Percentiles rank a stretch among this genome's conserved stretches.
Evolutionary conservation across 2,113 vertebrate species (phyloP).

Genomic region (Hassar affinis): DNA sequence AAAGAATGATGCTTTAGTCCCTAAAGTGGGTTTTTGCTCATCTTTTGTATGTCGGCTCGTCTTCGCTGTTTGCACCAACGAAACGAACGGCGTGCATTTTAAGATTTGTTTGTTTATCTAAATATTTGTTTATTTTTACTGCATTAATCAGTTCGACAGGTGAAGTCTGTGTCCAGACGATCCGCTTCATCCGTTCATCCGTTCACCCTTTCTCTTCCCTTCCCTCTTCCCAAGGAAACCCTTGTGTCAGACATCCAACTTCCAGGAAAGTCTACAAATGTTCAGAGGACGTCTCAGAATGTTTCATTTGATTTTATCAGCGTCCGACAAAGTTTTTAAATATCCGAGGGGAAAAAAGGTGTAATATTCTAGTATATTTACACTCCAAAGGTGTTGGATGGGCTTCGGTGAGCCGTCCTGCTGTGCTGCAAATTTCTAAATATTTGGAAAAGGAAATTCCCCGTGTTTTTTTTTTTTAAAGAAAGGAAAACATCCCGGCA

Average conservation of each 20-base stretch:
- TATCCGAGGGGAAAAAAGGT: slow-evolving; percentile 27
- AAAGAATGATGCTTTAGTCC: neutral
- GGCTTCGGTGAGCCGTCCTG: slow-evolving; percentile 44
- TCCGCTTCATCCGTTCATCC: too few species aligned
- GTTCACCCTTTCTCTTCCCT: too few species aligned
- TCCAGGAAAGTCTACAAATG: too few species aligned
- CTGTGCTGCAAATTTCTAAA: slow-evolving; percentile 57
- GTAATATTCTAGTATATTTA: slow-evolving; percentile 20
- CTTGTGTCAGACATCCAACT: too few species aligned
- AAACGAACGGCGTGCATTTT: neutral
- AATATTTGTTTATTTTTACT: too few species aligned
- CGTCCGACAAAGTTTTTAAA: too few species aligned
- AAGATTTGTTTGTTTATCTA: neutral
- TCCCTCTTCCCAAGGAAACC: too few species aligned
- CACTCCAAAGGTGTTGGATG: slow-evolving; percentile 40
- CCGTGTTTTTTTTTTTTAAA: slow-evolving; percentile 13
- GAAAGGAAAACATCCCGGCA: slow-evolving; percentile 49
- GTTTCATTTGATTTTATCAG: too few species aligned
- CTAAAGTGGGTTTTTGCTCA: neutral
- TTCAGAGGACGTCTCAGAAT: too few species aligned
- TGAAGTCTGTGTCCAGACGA: too few species aligned
- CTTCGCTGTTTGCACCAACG: neutral
- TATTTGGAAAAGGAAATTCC: slow-evolving; percentile 64
- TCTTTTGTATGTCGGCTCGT: neutral
- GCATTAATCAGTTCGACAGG: too few species aligned